Evolutionary conservation across 2,113 vertebrate genomes (phyloP), one percentile per base, ranked within the genome.

Genomic region (Alexandromys fortis): DNA sequence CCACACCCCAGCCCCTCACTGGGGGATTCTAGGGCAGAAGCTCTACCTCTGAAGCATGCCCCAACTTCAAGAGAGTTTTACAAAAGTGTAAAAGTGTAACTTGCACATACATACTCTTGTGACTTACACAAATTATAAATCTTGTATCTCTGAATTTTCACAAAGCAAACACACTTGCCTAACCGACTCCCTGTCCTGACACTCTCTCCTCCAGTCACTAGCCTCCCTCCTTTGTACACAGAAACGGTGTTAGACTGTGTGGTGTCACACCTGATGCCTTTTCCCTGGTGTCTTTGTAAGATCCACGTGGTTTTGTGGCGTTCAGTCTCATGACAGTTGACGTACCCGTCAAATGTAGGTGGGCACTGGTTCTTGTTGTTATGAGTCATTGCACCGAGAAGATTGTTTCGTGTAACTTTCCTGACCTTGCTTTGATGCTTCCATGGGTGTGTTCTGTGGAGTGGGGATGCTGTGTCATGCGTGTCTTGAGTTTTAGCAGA

Each of bases 31-130:
- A 77, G 83, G 58, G 58, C 47, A 78, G 24, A 6, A 4, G 8
- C 6, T 88, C 28, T 78, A 19, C 14, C n/a, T 70, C 75, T 88
- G 65, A 81, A 65, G 3, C 33, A 72, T 10, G 30, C 14, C 38
- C 58, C 16, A 45, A 21, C 42, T 47, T 67, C 52, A 42, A 63
- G 58, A 65, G 6, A 28, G 26, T 79, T 87, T 68, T 78, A 28
- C 14, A 67, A 35, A 75, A 86, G n/a, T 91, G 13, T 92, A 82
- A 77, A 75, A 86, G n/a, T 89, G 17, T 92, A 86, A 77, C 28
- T 28, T 35, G 76, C 7, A 35, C 65, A 78, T 76, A 89, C 42
- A 87, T 70, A 88, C 49, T 63, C 4, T 55, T 76, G 6, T 13
- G 61, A 65, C 21, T 55, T 81, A 16, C 16, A 73, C 33, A 42